Percentiles rank a stretch among this genome's conserved stretches.
Conservation (phyloP, 2,113 vertebrate species). For the Piaya cayana region DNA sequence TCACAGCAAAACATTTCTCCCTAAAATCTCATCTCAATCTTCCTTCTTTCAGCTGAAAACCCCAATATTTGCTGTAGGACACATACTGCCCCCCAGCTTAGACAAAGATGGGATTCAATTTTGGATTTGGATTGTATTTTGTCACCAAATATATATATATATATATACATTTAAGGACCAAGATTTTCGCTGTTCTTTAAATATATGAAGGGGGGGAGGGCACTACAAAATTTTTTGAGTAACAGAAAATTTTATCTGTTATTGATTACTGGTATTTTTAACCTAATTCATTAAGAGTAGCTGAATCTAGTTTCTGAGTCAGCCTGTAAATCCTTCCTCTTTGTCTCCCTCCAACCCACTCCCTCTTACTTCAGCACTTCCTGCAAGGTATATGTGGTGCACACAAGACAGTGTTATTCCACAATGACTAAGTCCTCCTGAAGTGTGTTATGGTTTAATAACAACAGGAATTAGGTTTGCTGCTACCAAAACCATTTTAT, state of each 20-base stretch:
- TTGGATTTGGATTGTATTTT: not conserved
- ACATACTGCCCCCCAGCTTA: not conserved
- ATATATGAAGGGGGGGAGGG: not conserved
- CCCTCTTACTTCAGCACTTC: slow-evolving; percentile 26
- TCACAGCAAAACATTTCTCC: too few species aligned
- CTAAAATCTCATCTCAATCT: too few species aligned
- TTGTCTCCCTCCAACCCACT: not conserved
- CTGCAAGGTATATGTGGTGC: not conserved
- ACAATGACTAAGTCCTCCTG: slow-evolving; percentile 59
- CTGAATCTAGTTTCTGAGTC: not conserved
- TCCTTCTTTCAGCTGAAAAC: too few species aligned
- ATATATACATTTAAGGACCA: not conserved
- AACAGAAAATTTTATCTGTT: not conserved
- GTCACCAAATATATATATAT: not conserved
- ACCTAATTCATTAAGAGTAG: not conserved
- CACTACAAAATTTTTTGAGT: not conserved
- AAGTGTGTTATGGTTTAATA: slow-evolving; percentile 56
- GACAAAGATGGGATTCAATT: not conserved
- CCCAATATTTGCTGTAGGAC: not conserved
- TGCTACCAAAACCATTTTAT: slow-evolving; percentile 57
- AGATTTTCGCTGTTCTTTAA: not conserved
- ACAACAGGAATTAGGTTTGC: slow-evolving; percentile 56
- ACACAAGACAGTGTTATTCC: slow-evolving; percentile 30
- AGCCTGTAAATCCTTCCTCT: not conserved
- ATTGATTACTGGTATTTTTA: not conserved